Evolutionary conservation across 2,888 invertebrate species (phyloP), one percentile per base, ranked within the genome.

Genomic region (Drosophila mulleri): DNA sequence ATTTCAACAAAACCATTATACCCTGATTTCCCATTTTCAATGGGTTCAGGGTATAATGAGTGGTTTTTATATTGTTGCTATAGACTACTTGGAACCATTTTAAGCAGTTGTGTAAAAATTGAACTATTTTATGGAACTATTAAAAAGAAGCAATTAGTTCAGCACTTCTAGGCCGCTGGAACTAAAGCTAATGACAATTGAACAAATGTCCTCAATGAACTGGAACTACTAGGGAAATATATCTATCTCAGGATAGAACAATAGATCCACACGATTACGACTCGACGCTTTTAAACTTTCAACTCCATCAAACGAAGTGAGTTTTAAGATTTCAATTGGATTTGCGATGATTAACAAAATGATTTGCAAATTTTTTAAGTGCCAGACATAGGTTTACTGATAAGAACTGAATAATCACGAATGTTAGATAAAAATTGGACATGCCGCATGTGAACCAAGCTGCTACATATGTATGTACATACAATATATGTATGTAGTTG

Each of bases 341-440:
- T 32, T n/a, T 2, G 2, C 23, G 9, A 8, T n/a, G 44, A 18
- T 45, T 58, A 45, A 37, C 23, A 26, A 12, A n/a, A 45, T 58
- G 35, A 58, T 35, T 58, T 18, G 45, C 45, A 58, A 26, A 3
- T 29, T 29, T 1, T 9, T 58, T 5, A 47, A 47, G 58, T 47
- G 37, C n/a, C 3, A n/a, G n/a, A 41, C 54, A 56, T 32, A 14
- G 35, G 44, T 50, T 29, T n/a, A 3, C 18, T 44, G 66, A 66
- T 66, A 65, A 65, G 26, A n/a, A 42, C 12, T 62, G 26, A 45
- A 37, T n/a, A 14, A 35, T 18, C 14, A 35, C 14, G 8, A 32
- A 16, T 57, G 20, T 44, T 35, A 61, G 61, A 62, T 61, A 44
- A 42, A 61, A 60, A 14, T 18, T 8, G 16, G 18, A 29, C 47